Base-by-base conservation (phyloP, 2,888 invertebrate species). In the Tethea ocularis region DNA sequence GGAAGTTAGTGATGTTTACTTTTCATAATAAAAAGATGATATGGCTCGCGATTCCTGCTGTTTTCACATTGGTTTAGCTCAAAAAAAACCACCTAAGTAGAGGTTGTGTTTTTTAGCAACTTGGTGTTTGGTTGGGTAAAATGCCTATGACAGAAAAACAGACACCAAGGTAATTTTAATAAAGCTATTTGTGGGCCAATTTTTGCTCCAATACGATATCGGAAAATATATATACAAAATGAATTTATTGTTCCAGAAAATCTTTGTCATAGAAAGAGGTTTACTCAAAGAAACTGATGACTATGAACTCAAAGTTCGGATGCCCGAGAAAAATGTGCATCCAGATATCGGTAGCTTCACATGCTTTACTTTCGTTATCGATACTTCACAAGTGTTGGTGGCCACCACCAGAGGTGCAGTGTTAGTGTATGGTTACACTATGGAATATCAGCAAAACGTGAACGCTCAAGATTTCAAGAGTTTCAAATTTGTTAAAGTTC, bases 331-430 rank as follows among this genome's bases (percentile, higher is more conserved):
- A 58, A 79, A 77, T 1, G 64, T 69, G 1, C 68, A 63, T 51
- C 66, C 80, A 5, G 89, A 88, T 0, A 74, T 84, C 24, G 95
- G 95, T 0, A 78, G 71, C 17, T 79, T 94, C 5, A 93, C 92
- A 3, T 90, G 91, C 61, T 94, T 93, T 63, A 91, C 94, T 0
- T 95, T 94, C 71, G 86, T 94, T 0, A 73, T 83, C 2, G 78
- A 81, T 7, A 92, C 93, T 0, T 83, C 91, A 17, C 93, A 94
- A 75, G 87, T 93, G 20, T 83, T 94, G 23, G 94, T 93, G 6
- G 89, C 83, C 0, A 94, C 93, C 0, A 87, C 75, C 29, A 85
- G 88, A 8, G 95, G 95, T 0, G 86, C 80, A 15, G 83, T 94
- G 3, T 67, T 94, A 0, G 75, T 94, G 13, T 95, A 92, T 68